Conservation (phyloP, 2,797 vertebrate genomes). For the Pipistrellus kuhlii region DNA sequence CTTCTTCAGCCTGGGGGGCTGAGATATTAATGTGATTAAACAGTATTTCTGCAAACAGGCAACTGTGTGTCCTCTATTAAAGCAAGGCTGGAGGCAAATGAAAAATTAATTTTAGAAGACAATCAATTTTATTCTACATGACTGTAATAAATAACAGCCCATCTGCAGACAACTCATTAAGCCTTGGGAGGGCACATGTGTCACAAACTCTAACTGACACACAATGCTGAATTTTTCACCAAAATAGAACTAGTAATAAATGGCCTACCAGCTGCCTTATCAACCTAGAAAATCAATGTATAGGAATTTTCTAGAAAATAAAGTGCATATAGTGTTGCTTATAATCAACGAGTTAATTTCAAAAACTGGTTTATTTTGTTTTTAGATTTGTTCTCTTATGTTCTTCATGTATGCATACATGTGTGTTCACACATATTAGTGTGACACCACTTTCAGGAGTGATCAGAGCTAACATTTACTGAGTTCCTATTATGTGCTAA, state of each 20-base stretch:
- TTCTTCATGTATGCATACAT: background rate
- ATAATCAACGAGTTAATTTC: background rate
- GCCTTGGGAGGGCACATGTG: conserved; percentile 90
- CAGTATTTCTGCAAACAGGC: conserved; percentile 93
- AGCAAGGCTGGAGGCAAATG: conserved; percentile 93
- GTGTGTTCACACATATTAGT: background rate
- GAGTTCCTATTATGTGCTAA: conserved; percentile 11
- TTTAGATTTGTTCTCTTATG: background rate
- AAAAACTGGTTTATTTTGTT: conserved; percentile 38
- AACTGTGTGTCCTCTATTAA: conserved; percentile 93
- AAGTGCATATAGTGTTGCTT: background rate
- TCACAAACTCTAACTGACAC: conserved; percentile 92
- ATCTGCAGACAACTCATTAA: conserved; percentile 93
- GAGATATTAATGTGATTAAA: conserved; percentile 97
- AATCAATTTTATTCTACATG: conserved; percentile 96
- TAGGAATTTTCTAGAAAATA: conserved; percentile 76
- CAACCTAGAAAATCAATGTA: conserved; percentile 57
- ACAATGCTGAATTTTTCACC: conserved; percentile 84
- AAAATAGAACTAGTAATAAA: conserved; percentile 83
- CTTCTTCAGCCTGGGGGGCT: conserved; percentile 91
- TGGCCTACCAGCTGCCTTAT: conserved; percentile 78
- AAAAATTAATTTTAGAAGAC: conserved; percentile 97
- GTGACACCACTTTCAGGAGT: conserved; percentile 35
- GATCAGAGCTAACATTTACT: conserved; percentile 25
- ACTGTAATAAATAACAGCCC: conserved; percentile 95